A percentile compares a stretch with the other conserved stretches of the same genome.
phyloP scores from a whole-genome alignment of 2,797 vertebrate genomes.

The Phylloscopus collybita region DNA sequence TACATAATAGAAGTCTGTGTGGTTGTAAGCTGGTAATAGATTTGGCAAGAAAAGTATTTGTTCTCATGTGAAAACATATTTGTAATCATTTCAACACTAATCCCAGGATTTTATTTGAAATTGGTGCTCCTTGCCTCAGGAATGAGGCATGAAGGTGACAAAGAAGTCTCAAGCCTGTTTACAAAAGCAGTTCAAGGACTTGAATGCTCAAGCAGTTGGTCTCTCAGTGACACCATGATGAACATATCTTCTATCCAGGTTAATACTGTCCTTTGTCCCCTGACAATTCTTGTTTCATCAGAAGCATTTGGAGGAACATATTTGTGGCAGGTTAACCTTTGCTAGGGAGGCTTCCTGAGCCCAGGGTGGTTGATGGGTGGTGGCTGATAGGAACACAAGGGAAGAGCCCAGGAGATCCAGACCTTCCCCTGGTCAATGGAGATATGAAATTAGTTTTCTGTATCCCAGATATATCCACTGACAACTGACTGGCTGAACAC shows the following conservation, averaged over 20 bases:
- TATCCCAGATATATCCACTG: neutral
- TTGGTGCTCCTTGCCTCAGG: neutral
- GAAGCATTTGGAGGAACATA: neutral
- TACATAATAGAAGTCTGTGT: neutral
- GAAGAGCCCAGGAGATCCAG: neutral
- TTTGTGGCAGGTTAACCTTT: neutral
- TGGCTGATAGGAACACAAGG: neutral
- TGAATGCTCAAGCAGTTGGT: neutral
- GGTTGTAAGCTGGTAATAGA: neutral
- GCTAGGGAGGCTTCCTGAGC: neutral
- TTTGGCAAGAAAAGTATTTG: neutral
- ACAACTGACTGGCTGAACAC: neutral
- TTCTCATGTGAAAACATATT: neutral
- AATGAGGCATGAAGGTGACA: neutral
- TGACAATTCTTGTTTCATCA: neutral
- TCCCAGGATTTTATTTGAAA: neutral
- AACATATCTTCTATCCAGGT: neutral
- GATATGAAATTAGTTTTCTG: neutral
- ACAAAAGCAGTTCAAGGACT: neutral
- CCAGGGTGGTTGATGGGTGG: neutral
- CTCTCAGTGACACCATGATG: neutral
- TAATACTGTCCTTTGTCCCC: neutral
- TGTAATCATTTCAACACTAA: slow-evolving; percentile 13
- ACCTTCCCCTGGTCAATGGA: neutral
- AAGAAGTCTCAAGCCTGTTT: neutral